These are phyloP conservation scores for Lineus longissimus DNA, from an alignment of 1,140 invertebrate genomes.

Conservation along the genomic window DNA sequence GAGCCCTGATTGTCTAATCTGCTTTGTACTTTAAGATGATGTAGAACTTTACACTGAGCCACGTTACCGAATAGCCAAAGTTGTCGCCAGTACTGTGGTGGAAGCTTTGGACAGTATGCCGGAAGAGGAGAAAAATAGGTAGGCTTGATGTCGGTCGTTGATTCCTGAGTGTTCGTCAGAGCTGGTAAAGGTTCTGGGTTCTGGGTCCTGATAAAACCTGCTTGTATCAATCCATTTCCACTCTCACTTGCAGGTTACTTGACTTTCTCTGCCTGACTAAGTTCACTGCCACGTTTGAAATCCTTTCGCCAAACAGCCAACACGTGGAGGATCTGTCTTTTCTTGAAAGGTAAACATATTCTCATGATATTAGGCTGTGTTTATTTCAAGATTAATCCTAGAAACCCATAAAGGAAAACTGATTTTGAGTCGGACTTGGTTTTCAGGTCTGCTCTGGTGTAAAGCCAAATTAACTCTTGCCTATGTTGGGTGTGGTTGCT, in stretches of 20 bases:
- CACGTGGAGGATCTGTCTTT: constrained; percentile 55
- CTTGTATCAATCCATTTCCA: neutral
- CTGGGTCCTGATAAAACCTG: too few species aligned
- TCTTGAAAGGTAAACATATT: constrained; percentile 34
- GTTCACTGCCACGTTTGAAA: constrained; percentile 55
- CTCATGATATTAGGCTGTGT: too few species aligned
- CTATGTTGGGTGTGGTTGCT: too few species aligned
- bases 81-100: constrained; percentile 48
- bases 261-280: constrained; percentile 37
- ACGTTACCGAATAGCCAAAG: constrained; percentile 49
- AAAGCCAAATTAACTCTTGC: too few species aligned
- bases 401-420: too few species aligned
- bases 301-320: constrained; percentile 54
- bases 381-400: too few species aligned
- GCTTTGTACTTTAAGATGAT: constrained; percentile 38
- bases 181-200: too few species aligned
- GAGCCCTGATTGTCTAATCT: too few species aligned
- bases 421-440: too few species aligned
- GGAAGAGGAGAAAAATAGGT: constrained; percentile 18
- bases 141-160: neutral
- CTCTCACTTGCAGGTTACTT: constrained; percentile 29
- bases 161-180: neutral
- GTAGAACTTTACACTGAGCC: constrained; percentile 50
- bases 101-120: constrained; percentile 41
- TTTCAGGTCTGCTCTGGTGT: too few species aligned